phyloP scores from a whole-genome alignment of 2,888 invertebrate species.

The Macaria liturata region DNA sequence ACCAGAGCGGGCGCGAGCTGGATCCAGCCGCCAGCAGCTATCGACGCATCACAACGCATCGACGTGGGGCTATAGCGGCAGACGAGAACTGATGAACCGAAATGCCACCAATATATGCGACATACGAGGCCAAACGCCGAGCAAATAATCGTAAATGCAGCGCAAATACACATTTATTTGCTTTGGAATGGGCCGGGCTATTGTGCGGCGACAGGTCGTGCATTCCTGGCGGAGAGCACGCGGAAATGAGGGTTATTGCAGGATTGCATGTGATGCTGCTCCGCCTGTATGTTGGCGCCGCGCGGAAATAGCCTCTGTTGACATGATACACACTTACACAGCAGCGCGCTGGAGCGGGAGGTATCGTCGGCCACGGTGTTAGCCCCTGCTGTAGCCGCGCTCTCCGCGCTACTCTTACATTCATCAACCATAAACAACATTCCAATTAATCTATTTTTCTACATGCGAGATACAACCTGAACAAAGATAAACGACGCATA shows the following conservation, averaged over 20 bases:
- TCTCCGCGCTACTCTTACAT: not conserved
- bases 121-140: not conserved
- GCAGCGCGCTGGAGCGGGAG: not conserved
- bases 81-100: conserved; percentile 11
- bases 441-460: too few relatives aligned
- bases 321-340: conserved; percentile 33
- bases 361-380: not conserved
- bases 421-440: too few relatives aligned
- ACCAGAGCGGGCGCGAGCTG: too few relatives aligned
- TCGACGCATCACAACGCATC: too few relatives aligned
- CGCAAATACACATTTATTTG: conserved; percentile 5
- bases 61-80: conserved; percentile 12
- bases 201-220: too few relatives aligned
- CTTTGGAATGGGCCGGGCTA: too few relatives aligned
- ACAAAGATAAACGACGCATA: too few relatives aligned
- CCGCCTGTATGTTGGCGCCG: conserved; percentile 37
- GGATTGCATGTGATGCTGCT: conserved; percentile 24
- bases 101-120: conserved; percentile 2
- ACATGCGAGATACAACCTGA: too few relatives aligned
- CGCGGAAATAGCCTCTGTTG: conserved; percentile 47
- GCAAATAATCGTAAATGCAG: conserved; percentile 10
- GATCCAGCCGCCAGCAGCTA: too few relatives aligned
- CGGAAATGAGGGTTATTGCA: conserved; percentile 4
- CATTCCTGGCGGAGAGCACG: conserved; percentile 7
- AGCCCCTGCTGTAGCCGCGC: not conserved